Conservation (phyloP, 2,113 vertebrate genomes). For the Corythornis vintsioides region DNA sequence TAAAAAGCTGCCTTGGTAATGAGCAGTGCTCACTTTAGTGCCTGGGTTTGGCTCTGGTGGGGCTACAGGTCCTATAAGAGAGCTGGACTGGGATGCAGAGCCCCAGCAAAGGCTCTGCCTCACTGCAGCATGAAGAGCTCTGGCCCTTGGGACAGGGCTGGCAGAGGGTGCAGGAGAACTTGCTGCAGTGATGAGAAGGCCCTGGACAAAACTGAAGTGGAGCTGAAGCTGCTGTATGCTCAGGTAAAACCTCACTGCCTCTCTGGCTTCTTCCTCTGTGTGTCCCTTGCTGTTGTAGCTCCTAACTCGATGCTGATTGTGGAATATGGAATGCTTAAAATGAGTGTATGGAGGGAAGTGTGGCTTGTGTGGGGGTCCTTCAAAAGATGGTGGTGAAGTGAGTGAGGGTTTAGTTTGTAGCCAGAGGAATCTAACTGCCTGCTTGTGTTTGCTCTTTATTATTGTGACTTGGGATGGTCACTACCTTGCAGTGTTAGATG, state of each 20-base stretch:
- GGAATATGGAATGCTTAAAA: not conserved
- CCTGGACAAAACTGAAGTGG: not conserved
- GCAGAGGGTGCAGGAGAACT: rapidly evolving
- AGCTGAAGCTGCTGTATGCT: not conserved
- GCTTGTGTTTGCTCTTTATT: not conserved
- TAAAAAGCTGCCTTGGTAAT: not conserved
- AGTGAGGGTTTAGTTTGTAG: not conserved
- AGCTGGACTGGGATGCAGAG: not conserved
- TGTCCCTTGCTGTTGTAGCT: not conserved
- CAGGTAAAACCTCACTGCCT: not conserved
- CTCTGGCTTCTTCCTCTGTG: not conserved
- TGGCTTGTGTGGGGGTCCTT: not conserved
- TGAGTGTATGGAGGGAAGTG: rapidly evolving
- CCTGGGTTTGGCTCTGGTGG: not conserved
- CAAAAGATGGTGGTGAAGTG: not conserved
- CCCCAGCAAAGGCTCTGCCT: not conserved
- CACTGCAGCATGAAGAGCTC: rapidly evolving
- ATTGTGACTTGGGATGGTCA: not conserved
- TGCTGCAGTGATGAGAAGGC: rapidly evolving
- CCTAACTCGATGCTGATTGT: not conserved
- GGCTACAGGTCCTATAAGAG: not conserved
- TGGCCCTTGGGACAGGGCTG: rapidly evolving
- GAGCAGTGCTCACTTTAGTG: not conserved
- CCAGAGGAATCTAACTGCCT: not conserved
- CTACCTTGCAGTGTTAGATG: not conserved